These are phyloP conservation scores for Cerceris ruficornis DNA, from an alignment of 2,888 invertebrate species.

Conservation along the genomic window DNA sequence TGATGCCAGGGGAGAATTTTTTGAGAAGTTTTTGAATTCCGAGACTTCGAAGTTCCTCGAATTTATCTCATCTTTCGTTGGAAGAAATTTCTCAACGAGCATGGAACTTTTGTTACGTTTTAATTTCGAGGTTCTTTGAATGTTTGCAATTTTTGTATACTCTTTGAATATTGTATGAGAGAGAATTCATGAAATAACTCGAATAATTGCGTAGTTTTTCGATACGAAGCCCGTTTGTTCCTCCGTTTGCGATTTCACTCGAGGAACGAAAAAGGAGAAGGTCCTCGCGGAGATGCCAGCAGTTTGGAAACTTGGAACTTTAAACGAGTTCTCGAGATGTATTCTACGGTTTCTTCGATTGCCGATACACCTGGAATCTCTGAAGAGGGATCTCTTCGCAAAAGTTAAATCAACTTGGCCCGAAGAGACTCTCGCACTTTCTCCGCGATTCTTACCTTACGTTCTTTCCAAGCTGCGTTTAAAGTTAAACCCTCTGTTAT, in stretches of 20 bases:
- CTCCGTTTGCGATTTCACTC: too few relatives aligned
- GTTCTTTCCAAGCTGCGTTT: too few relatives aligned
- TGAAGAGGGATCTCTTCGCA: background rate
- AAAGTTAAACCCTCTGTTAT: too few relatives aligned
- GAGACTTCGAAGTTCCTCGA: too few relatives aligned
- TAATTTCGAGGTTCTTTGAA: background rate
- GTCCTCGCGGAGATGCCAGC: too few relatives aligned
- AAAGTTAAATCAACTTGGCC: background rate
- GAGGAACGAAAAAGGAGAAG: too few relatives aligned
- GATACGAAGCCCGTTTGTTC: too few relatives aligned
- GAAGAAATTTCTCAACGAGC: constrained; percentile 27
- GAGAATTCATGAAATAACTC: too few relatives aligned
- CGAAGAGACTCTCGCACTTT: background rate
- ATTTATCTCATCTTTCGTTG: too few relatives aligned
- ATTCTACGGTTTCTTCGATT: background rate
- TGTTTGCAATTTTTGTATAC: background rate
- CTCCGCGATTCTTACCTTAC: background rate
- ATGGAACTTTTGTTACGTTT: background rate
- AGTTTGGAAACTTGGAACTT: constrained; percentile 2
- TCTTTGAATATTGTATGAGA: background rate
- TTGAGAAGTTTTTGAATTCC: too few relatives aligned
- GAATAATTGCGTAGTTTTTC: too few relatives aligned
- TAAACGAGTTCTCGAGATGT: constrained; percentile 9
- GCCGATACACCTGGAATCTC: background rate
- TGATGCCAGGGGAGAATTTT: too few relatives aligned